Evolutionary conservation across 2,797 vertebrate species (phyloP).

Genomic region (Rallus crepitans): DNA sequence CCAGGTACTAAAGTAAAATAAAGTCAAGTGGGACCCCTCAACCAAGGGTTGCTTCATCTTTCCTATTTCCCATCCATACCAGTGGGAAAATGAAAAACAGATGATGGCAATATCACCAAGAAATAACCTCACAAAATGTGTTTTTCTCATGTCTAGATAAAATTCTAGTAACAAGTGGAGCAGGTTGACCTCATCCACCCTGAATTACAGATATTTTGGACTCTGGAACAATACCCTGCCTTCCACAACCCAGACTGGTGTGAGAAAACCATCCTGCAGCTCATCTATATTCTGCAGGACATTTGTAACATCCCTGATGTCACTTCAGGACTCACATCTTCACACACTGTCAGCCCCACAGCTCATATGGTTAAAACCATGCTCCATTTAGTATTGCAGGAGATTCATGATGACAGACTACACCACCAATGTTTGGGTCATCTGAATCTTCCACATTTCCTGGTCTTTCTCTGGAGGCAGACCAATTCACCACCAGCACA

Average conservation of each 20-base stretch:
- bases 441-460: not conserved
- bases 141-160: not conserved
- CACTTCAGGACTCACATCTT: not conserved
- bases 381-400: not conserved
- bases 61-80: not conserved
- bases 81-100: not conserved
- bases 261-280: not conserved
- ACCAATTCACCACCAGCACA: not conserved
- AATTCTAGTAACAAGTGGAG: not conserved
- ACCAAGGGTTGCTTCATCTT: not conserved
- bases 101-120: not conserved
- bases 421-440: not conserved
- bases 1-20: not conserved
- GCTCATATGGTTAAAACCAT: not conserved
- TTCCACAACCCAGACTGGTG: rapidly evolving
- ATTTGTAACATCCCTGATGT: not conserved
- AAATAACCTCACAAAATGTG: not conserved
- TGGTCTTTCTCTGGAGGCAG: not conserved
- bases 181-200: not conserved
- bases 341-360: too few relatives aligned
- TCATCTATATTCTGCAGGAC: not conserved
- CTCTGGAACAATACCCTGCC: not conserved
- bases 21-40: not conserved
- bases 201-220: not conserved
- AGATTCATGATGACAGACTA: not conserved